These are phyloP conservation scores for Ianthella basta DNA, from an alignment of 37 sponge, comb jelly and placozoan species.

Conservation along the genomic window DNA sequence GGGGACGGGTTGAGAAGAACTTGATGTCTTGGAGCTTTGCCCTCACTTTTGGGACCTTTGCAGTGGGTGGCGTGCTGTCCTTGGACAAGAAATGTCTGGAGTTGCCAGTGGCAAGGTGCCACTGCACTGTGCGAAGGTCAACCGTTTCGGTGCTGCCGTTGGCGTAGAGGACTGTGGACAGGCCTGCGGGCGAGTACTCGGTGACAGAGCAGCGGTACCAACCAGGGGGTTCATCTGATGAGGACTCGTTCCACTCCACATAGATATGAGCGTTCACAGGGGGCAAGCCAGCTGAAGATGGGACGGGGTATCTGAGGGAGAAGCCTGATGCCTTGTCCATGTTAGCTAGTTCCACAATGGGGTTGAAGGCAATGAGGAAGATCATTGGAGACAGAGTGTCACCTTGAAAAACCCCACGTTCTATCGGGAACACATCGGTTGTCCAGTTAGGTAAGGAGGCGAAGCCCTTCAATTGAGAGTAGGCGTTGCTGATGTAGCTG, in stretches of 20 bases:
- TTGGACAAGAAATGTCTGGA: neutral
- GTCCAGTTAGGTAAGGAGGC: conserved; percentile 10
- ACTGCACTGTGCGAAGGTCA: too few species aligned
- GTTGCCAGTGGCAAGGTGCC: neutral
- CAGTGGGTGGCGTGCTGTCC: neutral
- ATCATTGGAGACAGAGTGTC: conserved; percentile 33
- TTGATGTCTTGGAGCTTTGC: neutral
- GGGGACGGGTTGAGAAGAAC: neutral
- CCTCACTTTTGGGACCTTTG: neutral
- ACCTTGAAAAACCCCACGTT: conserved; percentile 34
- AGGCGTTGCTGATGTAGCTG: conserved; percentile 1
- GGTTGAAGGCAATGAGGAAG: conserved; percentile 36
- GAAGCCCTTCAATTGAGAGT: conserved; percentile 20
- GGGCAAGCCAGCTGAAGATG: neutral
- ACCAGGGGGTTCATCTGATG: too few species aligned
- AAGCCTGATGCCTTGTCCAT: neutral
- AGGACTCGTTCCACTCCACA: too few species aligned
- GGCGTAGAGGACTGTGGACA: neutral
- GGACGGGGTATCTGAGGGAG: neutral
- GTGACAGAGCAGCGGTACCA: too few species aligned
- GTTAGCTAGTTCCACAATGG: neutral
- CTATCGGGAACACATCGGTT: neutral
- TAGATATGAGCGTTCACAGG: too few species aligned
- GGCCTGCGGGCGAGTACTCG: neutral
- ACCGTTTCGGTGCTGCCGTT: too few species aligned